Percentiles rank a stretch among this genome's conserved stretches.
Evolutionary conservation across 2,113 vertebrate genomes (phyloP).

Genomic region (Indri indri): DNA sequence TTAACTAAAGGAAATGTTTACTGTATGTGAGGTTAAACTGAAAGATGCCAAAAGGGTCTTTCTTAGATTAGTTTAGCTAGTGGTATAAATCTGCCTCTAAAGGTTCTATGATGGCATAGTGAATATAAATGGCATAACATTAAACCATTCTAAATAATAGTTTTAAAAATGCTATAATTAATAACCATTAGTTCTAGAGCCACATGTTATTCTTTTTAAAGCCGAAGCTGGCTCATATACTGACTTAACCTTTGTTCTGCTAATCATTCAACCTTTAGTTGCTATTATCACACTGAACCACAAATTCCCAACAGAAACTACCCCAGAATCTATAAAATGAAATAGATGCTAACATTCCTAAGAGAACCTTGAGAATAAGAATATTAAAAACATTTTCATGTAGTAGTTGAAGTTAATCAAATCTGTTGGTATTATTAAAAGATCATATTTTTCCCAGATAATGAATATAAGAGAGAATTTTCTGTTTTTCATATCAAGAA

Average conservation of each 20-base stretch:
- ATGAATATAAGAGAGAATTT: not conserved
- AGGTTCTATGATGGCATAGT: not conserved
- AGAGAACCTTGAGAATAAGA: not conserved
- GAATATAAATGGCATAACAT: not conserved
- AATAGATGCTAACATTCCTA: slow-evolving; percentile 2
- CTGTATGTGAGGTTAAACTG: not conserved
- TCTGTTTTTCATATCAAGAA: not conserved
- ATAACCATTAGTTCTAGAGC: not conserved
- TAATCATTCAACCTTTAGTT: not conserved
- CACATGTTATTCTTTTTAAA: not conserved
- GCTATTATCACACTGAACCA: not conserved
- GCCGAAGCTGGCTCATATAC: not conserved
- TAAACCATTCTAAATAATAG: not conserved
- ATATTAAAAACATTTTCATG: not conserved
- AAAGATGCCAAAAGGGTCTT: not conserved
- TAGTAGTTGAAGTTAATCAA: not conserved
- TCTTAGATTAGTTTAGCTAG: not conserved
- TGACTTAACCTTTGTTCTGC: not conserved
- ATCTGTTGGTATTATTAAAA: not conserved
- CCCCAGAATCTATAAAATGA: not conserved
- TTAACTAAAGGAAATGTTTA: slow-evolving; percentile 13
- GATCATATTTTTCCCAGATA: not conserved
- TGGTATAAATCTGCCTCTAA: not conserved
- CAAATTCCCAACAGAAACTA: not conserved
- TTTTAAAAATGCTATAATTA: not conserved